These are phyloP conservation scores for Aricia artaxerxes DNA, from an alignment of 2,888 invertebrate species.

Conservation along the genomic window DNA sequence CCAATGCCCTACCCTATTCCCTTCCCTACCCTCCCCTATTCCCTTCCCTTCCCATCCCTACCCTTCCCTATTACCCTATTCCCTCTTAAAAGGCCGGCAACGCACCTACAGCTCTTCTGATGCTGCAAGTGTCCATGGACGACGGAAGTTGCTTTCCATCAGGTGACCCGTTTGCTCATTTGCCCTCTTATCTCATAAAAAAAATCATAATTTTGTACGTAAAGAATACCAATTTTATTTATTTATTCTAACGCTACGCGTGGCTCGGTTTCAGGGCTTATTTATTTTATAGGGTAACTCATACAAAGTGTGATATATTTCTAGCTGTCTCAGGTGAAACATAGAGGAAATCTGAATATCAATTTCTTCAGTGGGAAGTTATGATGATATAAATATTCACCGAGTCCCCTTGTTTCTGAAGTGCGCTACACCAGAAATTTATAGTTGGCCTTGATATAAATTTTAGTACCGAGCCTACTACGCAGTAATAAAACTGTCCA, in stretches of 20 bases:
- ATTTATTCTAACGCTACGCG: neutral
- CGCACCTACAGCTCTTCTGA: too few relatives aligned
- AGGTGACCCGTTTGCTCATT: too few relatives aligned
- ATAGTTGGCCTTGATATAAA: constrained; percentile 18
- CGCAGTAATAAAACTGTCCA: constrained; percentile 1
- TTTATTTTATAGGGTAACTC: neutral
- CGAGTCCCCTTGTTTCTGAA: constrained; percentile 17
- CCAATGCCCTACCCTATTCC: too few relatives aligned
- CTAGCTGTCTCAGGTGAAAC: neutral
- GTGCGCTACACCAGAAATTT: constrained; percentile 15
- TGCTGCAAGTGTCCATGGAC: too few relatives aligned
- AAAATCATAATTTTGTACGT: neutral
- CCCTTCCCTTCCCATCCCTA: too few relatives aligned
- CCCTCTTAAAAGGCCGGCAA: too few relatives aligned
- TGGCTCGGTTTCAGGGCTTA: neutral
- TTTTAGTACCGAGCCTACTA: neutral
- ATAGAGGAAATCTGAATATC: constrained; percentile 5
- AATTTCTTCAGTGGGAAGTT: constrained; percentile 2
- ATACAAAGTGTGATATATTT: constrained; percentile 8
- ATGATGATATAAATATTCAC: constrained; percentile 25
- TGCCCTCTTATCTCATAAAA: too few relatives aligned
- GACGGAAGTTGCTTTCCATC: too few relatives aligned
- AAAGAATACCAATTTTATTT: neutral
- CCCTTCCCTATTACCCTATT: too few relatives aligned
- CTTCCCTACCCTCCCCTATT: too few relatives aligned